These are phyloP conservation scores for Lithophane semibrunnea DNA, from an alignment of 2,888 invertebrate species.

Conservation along the genomic window DNA sequence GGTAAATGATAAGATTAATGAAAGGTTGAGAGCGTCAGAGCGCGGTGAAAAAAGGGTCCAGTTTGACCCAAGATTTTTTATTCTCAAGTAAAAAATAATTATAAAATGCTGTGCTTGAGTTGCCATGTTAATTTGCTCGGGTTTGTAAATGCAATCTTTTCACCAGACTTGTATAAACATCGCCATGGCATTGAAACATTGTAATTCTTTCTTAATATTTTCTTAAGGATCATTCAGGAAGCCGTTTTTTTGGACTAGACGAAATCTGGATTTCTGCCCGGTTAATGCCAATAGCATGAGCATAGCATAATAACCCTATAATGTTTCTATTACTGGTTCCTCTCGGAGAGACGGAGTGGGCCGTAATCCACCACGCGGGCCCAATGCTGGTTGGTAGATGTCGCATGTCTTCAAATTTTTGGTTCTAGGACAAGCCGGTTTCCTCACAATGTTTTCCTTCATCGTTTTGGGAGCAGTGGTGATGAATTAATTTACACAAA, in stretches of 20 bases:
- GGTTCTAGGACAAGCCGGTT: background rate
- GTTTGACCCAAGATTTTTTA: background rate
- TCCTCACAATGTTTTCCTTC: background rate
- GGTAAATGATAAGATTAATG: constrained; percentile 25
- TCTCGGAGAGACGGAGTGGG: too few relatives aligned
- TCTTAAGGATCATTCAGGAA: background rate
- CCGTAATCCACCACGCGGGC: background rate
- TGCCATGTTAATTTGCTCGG: too few relatives aligned
- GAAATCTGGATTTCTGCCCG: too few relatives aligned
- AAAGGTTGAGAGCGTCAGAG: constrained; percentile 20
- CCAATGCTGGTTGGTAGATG: background rate
- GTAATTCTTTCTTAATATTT: background rate
- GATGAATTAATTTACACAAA: background rate
- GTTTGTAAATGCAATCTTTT: background rate
- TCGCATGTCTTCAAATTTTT: background rate
- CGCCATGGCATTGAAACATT: background rate
- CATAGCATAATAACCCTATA: background rate
- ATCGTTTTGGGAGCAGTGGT: background rate
- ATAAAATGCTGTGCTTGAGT: too few relatives aligned
- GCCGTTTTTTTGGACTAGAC: background rate
- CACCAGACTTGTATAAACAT: background rate
- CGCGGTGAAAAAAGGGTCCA: background rate
- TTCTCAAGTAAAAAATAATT: background rate
- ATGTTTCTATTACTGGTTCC: background rate
- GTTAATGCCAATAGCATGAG: background rate